Percentiles rank a stretch among this genome's conserved stretches.
Evolutionary conservation across 2,888 invertebrate species (phyloP).

Genomic region (Drymonia ruficornis): DNA sequence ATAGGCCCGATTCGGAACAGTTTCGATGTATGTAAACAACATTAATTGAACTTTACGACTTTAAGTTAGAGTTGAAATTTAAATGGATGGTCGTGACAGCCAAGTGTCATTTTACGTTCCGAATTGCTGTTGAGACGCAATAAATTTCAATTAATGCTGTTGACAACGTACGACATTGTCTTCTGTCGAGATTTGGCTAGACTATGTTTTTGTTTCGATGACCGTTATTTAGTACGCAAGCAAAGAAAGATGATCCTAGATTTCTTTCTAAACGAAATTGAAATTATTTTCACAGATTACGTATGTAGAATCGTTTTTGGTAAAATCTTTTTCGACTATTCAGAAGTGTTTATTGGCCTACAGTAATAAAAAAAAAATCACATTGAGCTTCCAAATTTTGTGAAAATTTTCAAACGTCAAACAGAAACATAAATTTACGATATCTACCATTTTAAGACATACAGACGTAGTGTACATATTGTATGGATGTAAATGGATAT

Average conservation of each 20-base stretch:
- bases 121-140: conserved; percentile 67
- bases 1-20: conserved; percentile 42
- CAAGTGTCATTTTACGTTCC: conserved; percentile 62
- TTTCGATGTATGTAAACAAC: conserved; percentile 33
- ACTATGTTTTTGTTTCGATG: conserved; percentile 34
- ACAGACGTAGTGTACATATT: background rate
- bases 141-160: conserved; percentile 82
- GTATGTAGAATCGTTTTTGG: too few species aligned
- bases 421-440: too few species aligned
- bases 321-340: too few species aligned
- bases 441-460: too few species aligned
- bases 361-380: too few species aligned
- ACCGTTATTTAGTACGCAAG: background rate
- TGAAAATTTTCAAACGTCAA: too few species aligned
- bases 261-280: too few species aligned
- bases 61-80: conserved; percentile 45
- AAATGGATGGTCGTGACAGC: conserved; percentile 24
- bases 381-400: too few species aligned
- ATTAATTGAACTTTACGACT: conserved; percentile 38
- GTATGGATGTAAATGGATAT: conserved; percentile 18
- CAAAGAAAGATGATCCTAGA: background rate
- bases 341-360: too few species aligned
- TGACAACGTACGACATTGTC: conserved; percentile 72
- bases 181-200: conserved; percentile 70
- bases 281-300: too few species aligned